Percentiles rank a stretch among this genome's conserved stretches.
phyloP scores from a whole-genome alignment of 92 coral and sea anemone genomes.

The Muricea muricata region DNA sequence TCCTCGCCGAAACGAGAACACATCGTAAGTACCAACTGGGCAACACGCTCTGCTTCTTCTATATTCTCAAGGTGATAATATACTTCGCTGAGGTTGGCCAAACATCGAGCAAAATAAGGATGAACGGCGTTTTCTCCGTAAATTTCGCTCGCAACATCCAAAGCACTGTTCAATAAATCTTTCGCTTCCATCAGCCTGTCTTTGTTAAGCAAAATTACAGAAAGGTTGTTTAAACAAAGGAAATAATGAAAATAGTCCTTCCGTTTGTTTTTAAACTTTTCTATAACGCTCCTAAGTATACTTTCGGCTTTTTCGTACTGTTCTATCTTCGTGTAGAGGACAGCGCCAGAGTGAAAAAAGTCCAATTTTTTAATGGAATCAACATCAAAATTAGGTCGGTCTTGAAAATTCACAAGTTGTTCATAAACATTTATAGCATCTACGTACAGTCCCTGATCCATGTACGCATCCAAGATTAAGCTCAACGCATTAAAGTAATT shows the following conservation, averaged over 20 bases:
- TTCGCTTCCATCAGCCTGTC: constrained; percentile 26
- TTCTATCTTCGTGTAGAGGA: constrained; percentile 21
- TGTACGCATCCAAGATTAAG: constrained; percentile 10
- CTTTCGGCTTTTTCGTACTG: constrained; percentile 29
- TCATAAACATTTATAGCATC: constrained; percentile 23
- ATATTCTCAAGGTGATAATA: constrained; percentile 12
- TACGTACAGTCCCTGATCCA: constrained; percentile 23
- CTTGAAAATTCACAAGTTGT: constrained; percentile 7
- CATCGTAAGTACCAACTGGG: constrained; percentile 7
- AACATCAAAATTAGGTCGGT: neutral
- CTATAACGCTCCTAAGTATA: neutral
- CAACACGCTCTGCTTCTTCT: constrained; percentile 9
- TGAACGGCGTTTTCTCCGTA: constrained; percentile 32
- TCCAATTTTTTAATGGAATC: neutral
- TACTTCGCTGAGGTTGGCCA: constrained; percentile 21
- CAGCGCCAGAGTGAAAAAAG: constrained; percentile 12
- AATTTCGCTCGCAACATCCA: constrained; percentile 22
- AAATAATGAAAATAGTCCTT: constrained; percentile 1
- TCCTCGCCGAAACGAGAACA: neutral
- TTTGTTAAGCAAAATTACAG: constrained; percentile 27
- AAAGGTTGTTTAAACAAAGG: constrained; percentile 28
- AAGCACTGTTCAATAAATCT: constrained; percentile 22
- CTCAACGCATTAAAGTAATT: neutral
- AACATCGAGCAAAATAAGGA: constrained; percentile 37
- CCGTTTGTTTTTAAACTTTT: constrained; percentile 4